Evolutionary conservation across 2,797 vertebrate species (phyloP).

Genomic region (Spheniscus humboldti): DNA sequence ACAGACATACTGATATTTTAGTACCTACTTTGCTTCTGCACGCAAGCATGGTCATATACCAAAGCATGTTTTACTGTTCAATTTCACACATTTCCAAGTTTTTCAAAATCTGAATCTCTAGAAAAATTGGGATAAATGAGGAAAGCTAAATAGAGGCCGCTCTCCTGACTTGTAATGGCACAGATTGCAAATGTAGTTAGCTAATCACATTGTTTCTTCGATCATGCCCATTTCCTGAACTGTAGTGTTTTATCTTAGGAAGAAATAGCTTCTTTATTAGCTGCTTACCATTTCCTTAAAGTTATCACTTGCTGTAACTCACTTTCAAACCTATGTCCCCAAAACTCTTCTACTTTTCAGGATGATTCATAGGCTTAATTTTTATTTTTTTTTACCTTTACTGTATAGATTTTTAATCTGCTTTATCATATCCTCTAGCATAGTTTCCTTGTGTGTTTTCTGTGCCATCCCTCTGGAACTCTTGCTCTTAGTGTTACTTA

Average conservation of each 20-base stretch:
- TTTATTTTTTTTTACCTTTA: not conserved
- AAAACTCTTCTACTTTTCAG: not conserved
- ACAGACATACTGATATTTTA: not conserved
- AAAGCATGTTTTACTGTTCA: not conserved
- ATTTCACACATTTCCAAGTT: not conserved
- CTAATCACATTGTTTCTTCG: not conserved
- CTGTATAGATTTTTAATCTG: not conserved
- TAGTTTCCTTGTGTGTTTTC: not conserved
- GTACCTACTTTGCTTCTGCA: not conserved
- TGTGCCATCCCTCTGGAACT: not conserved
- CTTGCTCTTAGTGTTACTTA: not conserved
- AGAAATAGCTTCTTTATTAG: not conserved
- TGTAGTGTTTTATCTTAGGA: not conserved
- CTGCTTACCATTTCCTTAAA: not conserved
- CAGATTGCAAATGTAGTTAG: not conserved
- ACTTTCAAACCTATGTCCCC: not conserved
- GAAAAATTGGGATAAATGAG: not conserved
- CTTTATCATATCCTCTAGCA: not conserved
- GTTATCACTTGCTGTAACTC: not conserved
- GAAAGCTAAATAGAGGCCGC: not conserved
- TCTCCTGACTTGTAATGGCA: not conserved
- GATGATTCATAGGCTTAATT: not conserved
- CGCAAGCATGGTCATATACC: not conserved
- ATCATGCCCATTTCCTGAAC: not conserved
- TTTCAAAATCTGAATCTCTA: not conserved